phyloP scores from a whole-genome alignment of 2,797 vertebrate species.

The Eulemur albifrons region DNA sequence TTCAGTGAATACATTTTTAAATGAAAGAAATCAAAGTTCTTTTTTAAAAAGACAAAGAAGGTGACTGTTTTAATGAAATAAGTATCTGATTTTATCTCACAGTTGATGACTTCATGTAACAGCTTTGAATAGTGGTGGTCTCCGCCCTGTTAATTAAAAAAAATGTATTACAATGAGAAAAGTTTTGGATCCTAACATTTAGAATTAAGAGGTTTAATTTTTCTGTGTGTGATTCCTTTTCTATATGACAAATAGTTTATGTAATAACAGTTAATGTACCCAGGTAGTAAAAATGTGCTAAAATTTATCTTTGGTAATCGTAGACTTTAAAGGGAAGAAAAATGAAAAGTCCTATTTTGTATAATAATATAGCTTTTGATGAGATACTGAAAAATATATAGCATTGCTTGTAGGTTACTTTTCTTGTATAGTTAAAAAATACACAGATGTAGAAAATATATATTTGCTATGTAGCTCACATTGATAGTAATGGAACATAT shows the following conservation, averaged over 20 bases:
- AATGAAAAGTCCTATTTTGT: not conserved
- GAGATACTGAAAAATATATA: not conserved
- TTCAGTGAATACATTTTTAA: slow-evolving; percentile 7
- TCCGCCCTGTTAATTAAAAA: not conserved
- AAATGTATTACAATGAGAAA: not conserved
- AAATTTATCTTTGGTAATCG: not conserved
- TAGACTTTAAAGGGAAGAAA: slow-evolving; percentile 21
- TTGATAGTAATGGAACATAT: not conserved
- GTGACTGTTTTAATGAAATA: not conserved
- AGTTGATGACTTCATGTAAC: not conserved
- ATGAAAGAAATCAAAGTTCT: not conserved
- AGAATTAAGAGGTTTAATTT: slow-evolving; percentile 25
- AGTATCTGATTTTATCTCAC: not conserved
- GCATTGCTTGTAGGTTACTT: not conserved
- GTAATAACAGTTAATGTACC: not conserved
- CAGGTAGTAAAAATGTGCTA: not conserved
- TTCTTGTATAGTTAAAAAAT: not conserved
- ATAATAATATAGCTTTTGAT: slow-evolving; percentile 3
- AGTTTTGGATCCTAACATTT: slow-evolving; percentile 15
- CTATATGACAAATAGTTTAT: not conserved
- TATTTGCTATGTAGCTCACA: not conserved
- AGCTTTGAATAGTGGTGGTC: not conserved
- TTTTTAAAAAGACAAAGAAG: slow-evolving; percentile 5
- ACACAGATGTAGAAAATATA: not conserved
- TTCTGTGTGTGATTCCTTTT: not conserved